A percentile compares a stretch with the other conserved stretches of the same genome.
Evolutionary conservation across 2,888 invertebrate genomes (phyloP).

Genomic region (Tenthredo scrophulariae): DNA sequence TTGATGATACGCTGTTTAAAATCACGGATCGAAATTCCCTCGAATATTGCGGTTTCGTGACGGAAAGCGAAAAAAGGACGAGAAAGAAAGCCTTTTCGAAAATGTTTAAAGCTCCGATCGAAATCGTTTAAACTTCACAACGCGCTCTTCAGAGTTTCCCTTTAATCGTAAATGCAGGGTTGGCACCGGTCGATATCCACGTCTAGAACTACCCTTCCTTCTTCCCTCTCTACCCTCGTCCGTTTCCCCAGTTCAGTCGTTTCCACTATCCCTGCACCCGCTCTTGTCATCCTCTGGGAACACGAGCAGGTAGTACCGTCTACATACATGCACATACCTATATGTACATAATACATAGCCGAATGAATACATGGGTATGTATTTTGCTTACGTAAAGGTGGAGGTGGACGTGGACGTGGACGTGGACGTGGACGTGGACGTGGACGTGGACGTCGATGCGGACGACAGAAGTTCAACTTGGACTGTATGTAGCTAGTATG

Average conservation of each 20-base stretch:
- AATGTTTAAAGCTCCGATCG: slow-evolving; percentile 23
- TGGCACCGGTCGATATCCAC: slow-evolving; percentile 40
- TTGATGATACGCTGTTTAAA: too few relatives aligned
- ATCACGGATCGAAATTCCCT: not conserved
- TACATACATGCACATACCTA: not conserved
- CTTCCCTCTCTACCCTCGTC: not conserved
- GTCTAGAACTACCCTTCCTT: slow-evolving; percentile 52
- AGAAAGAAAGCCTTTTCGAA: not conserved
- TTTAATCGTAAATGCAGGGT: slow-evolving; percentile 13
- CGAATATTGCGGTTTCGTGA: not conserved
- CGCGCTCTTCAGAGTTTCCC: not conserved
- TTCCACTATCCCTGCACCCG: slow-evolving; percentile 20
- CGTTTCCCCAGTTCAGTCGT: not conserved
- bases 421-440: not conserved
- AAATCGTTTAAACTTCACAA: not conserved
- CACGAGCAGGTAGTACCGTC: not conserved
- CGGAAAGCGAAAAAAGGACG: too few relatives aligned
- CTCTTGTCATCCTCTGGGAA: slow-evolving; percentile 20
- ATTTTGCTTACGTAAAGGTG: not conserved
- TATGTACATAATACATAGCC: not conserved
- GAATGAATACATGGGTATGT: not conserved
- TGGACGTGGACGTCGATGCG: not conserved
- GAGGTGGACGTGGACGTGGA: not conserved
- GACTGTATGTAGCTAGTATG: not conserved
- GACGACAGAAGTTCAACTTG: not conserved